These are phyloP conservation scores for Cremastinae sp. DNA, from an alignment of 2,888 invertebrate genomes.

Conservation along the genomic window DNA sequence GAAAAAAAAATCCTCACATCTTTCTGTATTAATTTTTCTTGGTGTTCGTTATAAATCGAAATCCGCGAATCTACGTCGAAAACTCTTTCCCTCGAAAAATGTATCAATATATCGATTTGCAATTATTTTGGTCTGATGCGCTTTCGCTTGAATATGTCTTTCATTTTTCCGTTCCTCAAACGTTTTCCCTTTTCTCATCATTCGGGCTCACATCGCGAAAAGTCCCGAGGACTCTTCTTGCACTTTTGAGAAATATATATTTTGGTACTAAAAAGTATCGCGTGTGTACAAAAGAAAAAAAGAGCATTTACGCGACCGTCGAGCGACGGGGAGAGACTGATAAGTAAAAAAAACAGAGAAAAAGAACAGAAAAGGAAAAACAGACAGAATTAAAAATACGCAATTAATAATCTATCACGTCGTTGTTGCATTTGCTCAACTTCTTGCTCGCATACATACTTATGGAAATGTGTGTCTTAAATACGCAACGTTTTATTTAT, in stretches of 20 bases:
- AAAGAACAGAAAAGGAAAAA: conserved; percentile 14
- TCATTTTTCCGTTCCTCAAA: conserved; percentile 11
- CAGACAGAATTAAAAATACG: conserved; percentile 16
- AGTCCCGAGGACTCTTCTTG: conserved; percentile 4
- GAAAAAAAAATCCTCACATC: too few relatives aligned
- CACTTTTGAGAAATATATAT: conserved; percentile 38
- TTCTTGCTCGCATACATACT: conserved; percentile 51
- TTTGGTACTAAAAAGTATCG: conserved; percentile 8
- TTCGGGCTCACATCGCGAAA: conserved; percentile 29
- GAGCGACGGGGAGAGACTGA: conserved; percentile 24
- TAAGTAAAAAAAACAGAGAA: conserved; percentile 17
- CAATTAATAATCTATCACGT: conserved; percentile 16
- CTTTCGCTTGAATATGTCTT: conserved; percentile 62
- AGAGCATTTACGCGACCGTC: conserved; percentile 27
- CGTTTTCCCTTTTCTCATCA: conserved; percentile 39
- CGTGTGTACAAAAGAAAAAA: conserved; percentile 29
- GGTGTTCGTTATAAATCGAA: conserved; percentile 26
- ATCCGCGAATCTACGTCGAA: conserved; percentile 27
- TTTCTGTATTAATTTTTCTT: too few relatives aligned
- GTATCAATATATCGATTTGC: conserved; percentile 72
- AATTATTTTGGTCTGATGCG: conserved; percentile 70
- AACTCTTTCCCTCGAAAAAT: conserved; percentile 58
- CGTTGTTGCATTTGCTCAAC: conserved; percentile 41
- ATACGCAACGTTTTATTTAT: conserved; percentile 32
- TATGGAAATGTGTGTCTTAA: conserved; percentile 43